These are phyloP conservation scores for Achroia grisella DNA, from an alignment of 1,140 invertebrate species.

Conservation along the genomic window DNA sequence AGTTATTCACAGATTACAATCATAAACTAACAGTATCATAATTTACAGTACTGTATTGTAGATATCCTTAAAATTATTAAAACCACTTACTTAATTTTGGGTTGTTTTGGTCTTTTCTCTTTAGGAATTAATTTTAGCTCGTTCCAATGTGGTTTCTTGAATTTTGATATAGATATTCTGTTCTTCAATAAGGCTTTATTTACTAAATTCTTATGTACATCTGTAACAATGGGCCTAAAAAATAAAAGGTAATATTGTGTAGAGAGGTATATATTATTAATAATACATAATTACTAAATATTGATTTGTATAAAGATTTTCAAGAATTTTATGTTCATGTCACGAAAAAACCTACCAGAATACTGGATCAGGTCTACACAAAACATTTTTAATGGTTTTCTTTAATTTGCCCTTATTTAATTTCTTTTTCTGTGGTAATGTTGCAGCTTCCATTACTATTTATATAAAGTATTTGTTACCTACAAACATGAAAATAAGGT, in stretches of 20 bases:
- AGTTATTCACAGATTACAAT: no score
- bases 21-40: no score
- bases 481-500: no score
- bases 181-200: constrained; percentile 25
- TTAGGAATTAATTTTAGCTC: constrained; percentile 47
- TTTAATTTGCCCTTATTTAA: constrained; percentile 50
- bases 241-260: neutral
- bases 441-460: constrained; percentile 30
- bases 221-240: constrained; percentile 36
- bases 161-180: constrained; percentile 33
- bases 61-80: constrained; percentile 4
- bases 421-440: constrained; percentile 38
- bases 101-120: constrained; percentile 41
- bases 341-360: constrained; percentile 34
- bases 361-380: constrained; percentile 47
- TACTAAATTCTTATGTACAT: constrained; percentile 24
- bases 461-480: no score
- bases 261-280: no score
- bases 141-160: constrained; percentile 49
- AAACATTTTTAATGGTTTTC: constrained; percentile 55
- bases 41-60: no score
- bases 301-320: no score
- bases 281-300: no score
- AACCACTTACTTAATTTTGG: constrained; percentile 37
- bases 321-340: no score